A percentile compares a stretch with the other conserved stretches of the same genome.
Evolutionary conservation across 2,888 invertebrate genomes (phyloP).

Genomic region (Cerceris ruficornis): DNA sequence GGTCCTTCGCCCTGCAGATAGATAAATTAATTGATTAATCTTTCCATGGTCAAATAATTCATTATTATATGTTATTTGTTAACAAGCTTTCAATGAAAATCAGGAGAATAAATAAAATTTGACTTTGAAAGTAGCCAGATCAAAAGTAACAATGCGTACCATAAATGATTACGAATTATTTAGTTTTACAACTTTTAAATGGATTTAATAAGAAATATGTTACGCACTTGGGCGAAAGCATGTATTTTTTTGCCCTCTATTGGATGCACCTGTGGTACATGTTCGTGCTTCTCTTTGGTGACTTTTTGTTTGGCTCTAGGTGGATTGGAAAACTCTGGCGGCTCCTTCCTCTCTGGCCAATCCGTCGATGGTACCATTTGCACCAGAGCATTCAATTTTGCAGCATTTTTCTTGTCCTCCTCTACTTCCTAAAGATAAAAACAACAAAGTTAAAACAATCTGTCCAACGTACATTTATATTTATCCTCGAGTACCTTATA

Average conservation of each 20-base stretch:
- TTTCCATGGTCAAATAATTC: not conserved
- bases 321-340: slow-evolving; percentile 75
- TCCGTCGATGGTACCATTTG: slow-evolving; percentile 79
- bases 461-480: not conserved
- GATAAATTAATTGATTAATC: not conserved
- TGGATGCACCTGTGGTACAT: slow-evolving; percentile 65
- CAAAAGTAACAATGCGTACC: too few relatives aligned
- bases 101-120: not conserved
- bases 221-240: slow-evolving; percentile 72
- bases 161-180: not conserved
- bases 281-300: slow-evolving; percentile 62
- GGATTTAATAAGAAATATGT: not conserved
- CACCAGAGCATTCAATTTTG: slow-evolving; percentile 80
- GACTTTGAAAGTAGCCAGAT: too few relatives aligned
- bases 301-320: slow-evolving; percentile 65
- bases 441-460: not conserved
- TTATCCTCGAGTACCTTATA: slow-evolving; percentile 68
- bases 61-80: not conserved
- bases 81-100: not conserved
- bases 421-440: slow-evolving; percentile 78
- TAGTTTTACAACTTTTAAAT: not conserved
- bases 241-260: slow-evolving; percentile 74
- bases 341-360: slow-evolving; percentile 81
- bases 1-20: slow-evolving; percentile 78
- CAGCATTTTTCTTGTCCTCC: slow-evolving; percentile 81